Evolutionary conservation across 2,113 vertebrate genomes (phyloP).

Genomic region (Centropus bengalensis): DNA sequence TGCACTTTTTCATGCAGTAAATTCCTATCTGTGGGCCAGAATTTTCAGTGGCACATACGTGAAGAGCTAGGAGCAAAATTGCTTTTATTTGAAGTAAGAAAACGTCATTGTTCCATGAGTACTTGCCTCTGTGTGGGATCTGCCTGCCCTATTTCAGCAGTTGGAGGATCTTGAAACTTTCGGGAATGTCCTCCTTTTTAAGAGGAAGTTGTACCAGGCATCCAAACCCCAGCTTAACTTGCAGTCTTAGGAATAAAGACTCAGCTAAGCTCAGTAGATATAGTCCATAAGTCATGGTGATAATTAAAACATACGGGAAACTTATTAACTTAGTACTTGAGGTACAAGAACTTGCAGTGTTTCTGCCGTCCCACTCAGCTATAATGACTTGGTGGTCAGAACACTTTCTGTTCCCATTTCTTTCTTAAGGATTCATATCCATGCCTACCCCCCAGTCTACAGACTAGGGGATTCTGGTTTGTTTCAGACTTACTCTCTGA

Average conservation of each 20-base stretch:
- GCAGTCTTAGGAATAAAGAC: neutral
- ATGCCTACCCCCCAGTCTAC: neutral
- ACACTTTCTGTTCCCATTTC: neutral
- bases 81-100: neutral
- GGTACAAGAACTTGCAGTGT: accelerated
- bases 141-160: accelerated
- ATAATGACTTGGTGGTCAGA: neutral
- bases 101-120: neutral
- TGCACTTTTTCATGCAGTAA: neutral
- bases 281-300: neutral
- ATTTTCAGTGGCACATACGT: neutral
- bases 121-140: neutral
- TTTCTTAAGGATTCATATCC: neutral
- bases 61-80: neutral
- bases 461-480: neutral
- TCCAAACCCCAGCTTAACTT: neutral
- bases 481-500: neutral
- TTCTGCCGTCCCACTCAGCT: neutral
- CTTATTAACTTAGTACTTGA: neutral
- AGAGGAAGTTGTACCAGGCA: neutral
- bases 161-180: neutral
- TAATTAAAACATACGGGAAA: neutral
- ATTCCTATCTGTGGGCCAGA: neutral
- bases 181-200: neutral
- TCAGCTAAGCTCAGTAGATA: neutral